Base-by-base conservation (phyloP, 2,113 vertebrate genomes). In the Colaptes auratus region DNA sequence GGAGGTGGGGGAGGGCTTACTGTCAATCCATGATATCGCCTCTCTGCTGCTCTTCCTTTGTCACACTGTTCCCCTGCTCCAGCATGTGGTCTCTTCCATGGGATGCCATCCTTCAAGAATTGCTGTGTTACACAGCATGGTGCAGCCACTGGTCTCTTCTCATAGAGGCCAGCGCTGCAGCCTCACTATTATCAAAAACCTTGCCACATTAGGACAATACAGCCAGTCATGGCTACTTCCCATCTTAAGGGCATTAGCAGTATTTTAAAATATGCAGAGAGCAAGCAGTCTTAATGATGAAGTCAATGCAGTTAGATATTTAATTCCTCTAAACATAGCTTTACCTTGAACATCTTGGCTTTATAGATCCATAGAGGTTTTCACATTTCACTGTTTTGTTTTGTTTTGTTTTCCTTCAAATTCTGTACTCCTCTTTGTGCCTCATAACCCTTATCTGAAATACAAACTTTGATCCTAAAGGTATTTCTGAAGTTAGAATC, bases 61-160 rank as follows among this genome's bases (percentile, higher is more conserved):
- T n/a, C 27, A 14, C 15, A 2, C 24, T 33, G 19, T 80, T 80
- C 5, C 19, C n/a, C 15, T 55, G n/a, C 17, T 73, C 15, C 36
- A 39, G 44, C 2, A 0, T 53, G 16, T 10, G 4, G 10, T 55
- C 9, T 12, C 13, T 80, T 19, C 44, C 12, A 8, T 12, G 53
- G 8, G 8, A 44, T 50, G 12, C 30, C 19, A 21, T 10, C 48
- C 48, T 50, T 50, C 48, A 50, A 50, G 48, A 60, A 30, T 35
- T 36, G 13, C 30, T 44, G 21, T 36, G 13, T 72, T 59, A 42
- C 1, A 9, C 0, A 4, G n/a, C 23, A n/a, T 33, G 23, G 17
- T 21, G 9, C 23, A 72, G 48, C n/a, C 15, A 4, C 23, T 12
- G 6, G 28, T 64, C n/a, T 58, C 4, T 64, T 50, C n/a, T 39